These are phyloP conservation scores for Xiphorhynchus elegans DNA, from an alignment of 2,113 vertebrate genomes.

Conservation along the genomic window DNA sequence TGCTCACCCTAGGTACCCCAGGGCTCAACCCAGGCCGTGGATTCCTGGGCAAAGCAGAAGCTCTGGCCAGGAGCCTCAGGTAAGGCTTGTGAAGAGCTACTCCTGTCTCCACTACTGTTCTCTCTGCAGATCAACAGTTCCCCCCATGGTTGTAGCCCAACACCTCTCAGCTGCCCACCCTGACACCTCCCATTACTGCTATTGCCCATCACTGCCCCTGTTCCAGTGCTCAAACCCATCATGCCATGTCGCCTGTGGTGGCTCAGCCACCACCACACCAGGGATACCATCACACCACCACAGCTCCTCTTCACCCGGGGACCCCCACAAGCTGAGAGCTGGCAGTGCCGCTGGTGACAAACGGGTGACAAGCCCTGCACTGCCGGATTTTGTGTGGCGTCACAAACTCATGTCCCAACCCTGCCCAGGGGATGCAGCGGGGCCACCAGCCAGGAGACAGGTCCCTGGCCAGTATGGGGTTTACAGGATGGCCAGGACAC, in stretches of 20 bases:
- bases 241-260: rapidly evolving
- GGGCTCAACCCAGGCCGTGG: background rate
- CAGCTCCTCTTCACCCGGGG: background rate
- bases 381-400: background rate
- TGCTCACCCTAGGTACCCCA: background rate
- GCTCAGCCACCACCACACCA: rapidly evolving
- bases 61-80: background rate
- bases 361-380: background rate
- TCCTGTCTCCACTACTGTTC: rapidly evolving
- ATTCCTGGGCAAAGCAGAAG: background rate
- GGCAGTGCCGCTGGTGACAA: rapidly evolving
- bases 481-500: background rate
- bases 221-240: background rate
- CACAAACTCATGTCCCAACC: background rate
- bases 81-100: background rate
- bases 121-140: background rate
- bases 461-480: background rate
- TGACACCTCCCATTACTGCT: background rate
- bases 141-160: background rate
- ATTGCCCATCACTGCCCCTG: background rate
- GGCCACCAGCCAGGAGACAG: background rate
- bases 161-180: background rate
- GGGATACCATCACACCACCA: rapidly evolving
- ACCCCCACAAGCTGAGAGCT: background rate
- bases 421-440: background rate